These are phyloP conservation scores for Phycodurus eques DNA, from an alignment of 2,113 vertebrate species.

Conservation along the genomic window DNA sequence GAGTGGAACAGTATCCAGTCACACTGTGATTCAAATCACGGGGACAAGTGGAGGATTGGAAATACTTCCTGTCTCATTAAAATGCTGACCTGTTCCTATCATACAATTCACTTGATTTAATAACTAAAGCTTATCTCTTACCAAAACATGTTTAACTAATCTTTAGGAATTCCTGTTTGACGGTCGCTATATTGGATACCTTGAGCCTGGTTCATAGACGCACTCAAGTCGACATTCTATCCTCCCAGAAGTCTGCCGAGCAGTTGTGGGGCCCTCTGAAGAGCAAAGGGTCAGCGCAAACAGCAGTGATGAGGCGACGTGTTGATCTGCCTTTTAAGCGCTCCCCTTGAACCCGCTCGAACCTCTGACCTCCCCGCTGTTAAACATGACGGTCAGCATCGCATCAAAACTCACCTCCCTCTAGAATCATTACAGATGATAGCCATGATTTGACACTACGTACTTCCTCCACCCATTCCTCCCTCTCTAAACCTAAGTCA, in stretches of 20 bases:
- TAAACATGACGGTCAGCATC: conserved; percentile 30
- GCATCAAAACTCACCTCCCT: conserved; percentile 38
- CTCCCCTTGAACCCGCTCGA: not conserved
- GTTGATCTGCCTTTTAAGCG: conserved; percentile 45
- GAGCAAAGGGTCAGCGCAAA: conserved; percentile 25
- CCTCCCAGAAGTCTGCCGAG: conserved; percentile 18
- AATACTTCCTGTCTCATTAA: not conserved
- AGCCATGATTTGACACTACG: conserved; percentile 49
- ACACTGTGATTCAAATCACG: too few species aligned
- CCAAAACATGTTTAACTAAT: not conserved
- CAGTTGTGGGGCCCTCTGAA: conserved; percentile 7
- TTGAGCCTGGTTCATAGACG: not conserved
- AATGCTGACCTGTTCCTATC: not conserved
- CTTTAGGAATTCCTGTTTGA: not conserved
- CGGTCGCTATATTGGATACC: not conserved
- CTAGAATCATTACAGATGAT: conserved; percentile 39
- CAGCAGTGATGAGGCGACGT: conserved; percentile 54
- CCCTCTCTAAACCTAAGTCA: conserved; percentile 6
- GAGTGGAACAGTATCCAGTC: too few species aligned
- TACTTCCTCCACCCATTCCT: conserved; percentile 31
- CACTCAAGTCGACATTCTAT: conserved; percentile 14
- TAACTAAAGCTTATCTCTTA: not conserved
- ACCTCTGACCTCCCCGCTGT: conserved; percentile 33
- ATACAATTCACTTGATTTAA: not conserved
- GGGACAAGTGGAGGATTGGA: too few species aligned